Evolutionary conservation across 2,888 invertebrate species (phyloP), one percentile per base, ranked within the genome.

Genomic region (Morpho deidamia): DNA sequence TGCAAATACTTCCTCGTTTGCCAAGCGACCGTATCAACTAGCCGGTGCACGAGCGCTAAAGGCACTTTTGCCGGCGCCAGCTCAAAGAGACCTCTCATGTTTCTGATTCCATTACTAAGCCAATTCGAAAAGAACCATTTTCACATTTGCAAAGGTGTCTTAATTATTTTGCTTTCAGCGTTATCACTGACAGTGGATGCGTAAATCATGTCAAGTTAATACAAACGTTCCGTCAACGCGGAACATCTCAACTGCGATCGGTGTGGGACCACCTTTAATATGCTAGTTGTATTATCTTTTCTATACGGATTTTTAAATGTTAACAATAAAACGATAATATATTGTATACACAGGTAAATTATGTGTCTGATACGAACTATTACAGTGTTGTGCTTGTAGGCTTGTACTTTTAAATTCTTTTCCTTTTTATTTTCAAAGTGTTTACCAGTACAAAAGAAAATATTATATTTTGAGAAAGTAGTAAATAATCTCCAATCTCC

Each of bases 1-100:
- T 72, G 71, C 68, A 71, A 75, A 71, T 72, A 66, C 68, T 68
- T 75, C 74, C 74, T 67, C 68, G 70, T 70, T 73, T 64, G 71
- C 65, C 63, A 68, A 74, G 69, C 74, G 80, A 79, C 80, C 70
- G 72, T 85, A 84, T 83, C 83, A 69, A 65, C 69, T 65, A 66
- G 65, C 65, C 69, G 70, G 67, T 70, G 78, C 83, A 85, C 81
- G 82, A 84, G 75, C 78, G 82, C 84, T 77, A 66, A 65, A 68
- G 76, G 85, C 81, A 64, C 64, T 61, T 60, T 62, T 60, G 59
- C 60, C 60, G 58, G 61, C 64, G 66, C 82, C 72, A 75, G 58
- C 59, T 37, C 67, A 67, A 50, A 51, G 51, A 67, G 76, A 73
- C 62, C 74, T 67, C 44, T 65, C 61, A 51, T 56, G 59, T 55